Conservation (phyloP, 2,888 invertebrate species). For the Peribatodes rhomboidaria region DNA sequence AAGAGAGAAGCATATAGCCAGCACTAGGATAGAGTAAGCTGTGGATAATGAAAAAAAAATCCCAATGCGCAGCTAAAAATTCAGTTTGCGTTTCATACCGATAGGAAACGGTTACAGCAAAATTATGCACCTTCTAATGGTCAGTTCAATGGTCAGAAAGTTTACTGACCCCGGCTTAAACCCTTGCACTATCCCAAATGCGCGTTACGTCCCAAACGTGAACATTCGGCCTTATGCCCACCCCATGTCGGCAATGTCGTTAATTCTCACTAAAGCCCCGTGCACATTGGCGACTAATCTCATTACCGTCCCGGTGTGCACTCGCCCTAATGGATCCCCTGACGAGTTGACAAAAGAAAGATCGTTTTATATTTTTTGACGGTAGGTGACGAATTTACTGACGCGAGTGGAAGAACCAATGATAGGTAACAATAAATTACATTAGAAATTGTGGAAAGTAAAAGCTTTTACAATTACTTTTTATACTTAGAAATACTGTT, state of each 20-base stretch:
- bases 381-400: constrained; percentile 35
- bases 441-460: too few species aligned
- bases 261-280: constrained; percentile 61
- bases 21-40: too few species aligned
- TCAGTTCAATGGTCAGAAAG: neutral
- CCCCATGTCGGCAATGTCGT: constrained; percentile 50
- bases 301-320: constrained; percentile 61
- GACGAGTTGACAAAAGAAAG: constrained; percentile 62
- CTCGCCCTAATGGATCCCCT: constrained; percentile 64
- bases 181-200: constrained; percentile 10
- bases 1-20: too few species aligned
- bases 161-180: constrained; percentile 12
- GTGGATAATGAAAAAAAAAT: too few species aligned
- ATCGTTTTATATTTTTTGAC: constrained; percentile 47
- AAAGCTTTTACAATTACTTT: too few species aligned
- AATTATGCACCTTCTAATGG: too few species aligned
- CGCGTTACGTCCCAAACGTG: constrained; percentile 31
- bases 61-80: too few species aligned
- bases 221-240: constrained; percentile 42
- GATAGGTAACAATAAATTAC: neutral
- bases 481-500: too few species aligned
- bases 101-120: neutral
- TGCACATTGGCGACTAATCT: constrained; percentile 64
- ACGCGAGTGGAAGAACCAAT: constrained; percentile 7
- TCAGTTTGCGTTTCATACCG: neutral